phyloP scores from a whole-genome alignment of 2,113 vertebrate species.

The Trochalopteron elliotii region DNA sequence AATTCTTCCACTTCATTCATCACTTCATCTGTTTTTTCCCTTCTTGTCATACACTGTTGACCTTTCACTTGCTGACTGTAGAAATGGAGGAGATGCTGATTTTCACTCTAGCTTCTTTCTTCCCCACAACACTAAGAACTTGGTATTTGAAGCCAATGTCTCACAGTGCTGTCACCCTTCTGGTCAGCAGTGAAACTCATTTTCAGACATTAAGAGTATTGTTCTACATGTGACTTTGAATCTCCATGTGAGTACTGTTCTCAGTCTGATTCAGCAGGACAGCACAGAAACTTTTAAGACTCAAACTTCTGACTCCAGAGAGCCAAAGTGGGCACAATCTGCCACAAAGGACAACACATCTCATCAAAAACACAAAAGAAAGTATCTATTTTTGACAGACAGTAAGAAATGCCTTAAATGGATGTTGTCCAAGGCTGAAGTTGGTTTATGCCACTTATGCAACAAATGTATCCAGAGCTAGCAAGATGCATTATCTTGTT shows the following conservation, averaged over 20 bases:
- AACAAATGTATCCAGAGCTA: neutral
- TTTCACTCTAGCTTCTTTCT: neutral
- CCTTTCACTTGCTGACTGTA: neutral
- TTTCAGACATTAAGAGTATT: constrained; percentile 24
- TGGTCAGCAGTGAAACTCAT: neutral
- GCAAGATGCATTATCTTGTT: neutral
- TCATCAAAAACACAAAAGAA: neutral
- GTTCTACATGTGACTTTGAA: constrained; percentile 12
- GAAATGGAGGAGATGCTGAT: neutral
- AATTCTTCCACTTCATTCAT: neutral
- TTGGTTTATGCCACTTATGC: neutral
- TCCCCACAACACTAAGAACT: neutral
- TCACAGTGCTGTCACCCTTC: constrained; percentile 19
- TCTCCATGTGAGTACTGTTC: neutral
- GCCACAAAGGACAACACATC: neutral
- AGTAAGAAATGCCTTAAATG: neutral
- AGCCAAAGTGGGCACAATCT: neutral
- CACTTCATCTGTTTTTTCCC: neutral
- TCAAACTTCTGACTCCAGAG: neutral
- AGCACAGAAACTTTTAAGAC: neutral
- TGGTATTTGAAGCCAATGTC: neutral
- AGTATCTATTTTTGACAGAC: neutral
- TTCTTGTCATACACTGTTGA: neutral
- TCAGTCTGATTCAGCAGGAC: neutral
- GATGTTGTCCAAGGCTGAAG: neutral